These are phyloP conservation scores for Megalurothrips usitatus DNA, from an alignment of 2,888 invertebrate genomes.

Conservation along the genomic window DNA sequence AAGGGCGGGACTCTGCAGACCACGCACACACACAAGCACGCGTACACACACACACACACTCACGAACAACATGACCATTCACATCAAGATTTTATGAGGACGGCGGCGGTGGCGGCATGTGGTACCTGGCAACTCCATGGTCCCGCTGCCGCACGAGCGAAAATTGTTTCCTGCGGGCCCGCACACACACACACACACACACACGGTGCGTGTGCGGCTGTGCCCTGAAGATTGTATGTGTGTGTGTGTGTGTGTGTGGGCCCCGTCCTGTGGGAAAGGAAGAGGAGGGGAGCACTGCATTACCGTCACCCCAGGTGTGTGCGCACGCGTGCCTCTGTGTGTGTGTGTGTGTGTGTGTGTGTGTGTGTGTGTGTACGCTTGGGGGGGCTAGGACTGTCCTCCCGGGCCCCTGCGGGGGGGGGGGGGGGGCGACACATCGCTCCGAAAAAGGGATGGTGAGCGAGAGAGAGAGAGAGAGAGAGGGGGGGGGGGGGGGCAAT, in stretches of 20 bases:
- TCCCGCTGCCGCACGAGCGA: neutral
- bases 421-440: too few relatives aligned
- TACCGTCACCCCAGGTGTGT: neutral
- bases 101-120: neutral
- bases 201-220: neutral
- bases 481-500: too few relatives aligned
- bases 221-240: neutral
- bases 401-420: too few relatives aligned
- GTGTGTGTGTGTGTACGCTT: neutral
- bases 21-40: neutral
- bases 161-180: conserved; percentile 12
- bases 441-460: too few relatives aligned
- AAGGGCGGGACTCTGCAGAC: neutral
- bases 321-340: too few relatives aligned
- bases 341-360: neutral
- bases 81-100: conserved; percentile 14
- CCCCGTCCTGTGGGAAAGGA: neutral
- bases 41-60: neutral
- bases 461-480: too few relatives aligned
- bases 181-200: neutral
- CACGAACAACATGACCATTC: neutral
- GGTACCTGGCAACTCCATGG: conserved; percentile 2
- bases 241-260: neutral
- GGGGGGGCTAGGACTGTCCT: too few relatives aligned
- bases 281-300: neutral